Conservation (phyloP, 2,888 invertebrate species). For the Neocrepidodera transversa region DNA sequence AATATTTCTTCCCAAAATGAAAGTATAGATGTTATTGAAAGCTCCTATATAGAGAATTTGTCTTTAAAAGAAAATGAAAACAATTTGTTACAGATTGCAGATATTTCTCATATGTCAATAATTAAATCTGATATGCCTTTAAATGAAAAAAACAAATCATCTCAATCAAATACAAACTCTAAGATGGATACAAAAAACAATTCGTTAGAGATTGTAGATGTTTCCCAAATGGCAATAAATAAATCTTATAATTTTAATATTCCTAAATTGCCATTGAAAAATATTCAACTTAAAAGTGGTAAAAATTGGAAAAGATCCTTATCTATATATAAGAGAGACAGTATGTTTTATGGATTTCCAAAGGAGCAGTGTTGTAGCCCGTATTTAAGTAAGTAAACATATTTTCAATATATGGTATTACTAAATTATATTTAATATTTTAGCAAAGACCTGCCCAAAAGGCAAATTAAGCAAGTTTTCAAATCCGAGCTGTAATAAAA, state of each 20-base stretch:
- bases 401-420: too few relatives aligned
- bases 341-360: constrained; percentile 11
- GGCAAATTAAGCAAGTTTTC: not conserved
- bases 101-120: too few relatives aligned
- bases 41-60: constrained; percentile 18
- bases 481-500: constrained; percentile 7
- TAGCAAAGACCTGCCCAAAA: not conserved
- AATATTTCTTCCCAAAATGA: not conserved
- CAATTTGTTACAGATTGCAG: too few relatives aligned
- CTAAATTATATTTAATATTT: not conserved
- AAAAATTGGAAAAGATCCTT: constrained; percentile 74
- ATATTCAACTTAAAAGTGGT: constrained; percentile 67
- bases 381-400: not conserved
- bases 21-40: constrained; percentile 30
- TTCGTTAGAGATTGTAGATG: not conserved
- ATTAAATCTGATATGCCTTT: too few relatives aligned
- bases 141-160: not conserved
- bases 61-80: not conserved
- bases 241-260: constrained; percentile 23
- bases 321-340: constrained; percentile 61
- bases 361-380: constrained; percentile 2
- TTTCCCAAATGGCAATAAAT: not conserved
- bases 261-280: constrained; percentile 29
- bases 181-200: not conserved
- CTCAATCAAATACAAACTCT: not conserved